Conservation (phyloP, 2,888 invertebrate genomes). For the Drosophila mimica region DNA sequence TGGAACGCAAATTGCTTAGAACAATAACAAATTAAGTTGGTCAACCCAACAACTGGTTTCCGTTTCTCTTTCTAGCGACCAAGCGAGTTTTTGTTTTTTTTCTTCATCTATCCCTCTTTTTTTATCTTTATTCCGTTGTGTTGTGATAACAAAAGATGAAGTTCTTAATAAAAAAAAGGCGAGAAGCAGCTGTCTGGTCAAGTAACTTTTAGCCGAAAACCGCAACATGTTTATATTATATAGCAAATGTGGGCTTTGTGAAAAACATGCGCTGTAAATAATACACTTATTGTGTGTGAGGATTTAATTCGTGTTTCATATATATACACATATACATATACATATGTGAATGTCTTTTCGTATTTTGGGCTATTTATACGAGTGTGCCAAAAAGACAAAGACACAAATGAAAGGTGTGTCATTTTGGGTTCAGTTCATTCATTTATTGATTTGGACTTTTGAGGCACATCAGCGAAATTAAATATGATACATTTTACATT, state of each 20-base stretch:
- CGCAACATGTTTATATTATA: slow-evolving; percentile 37
- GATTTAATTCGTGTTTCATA: slow-evolving; percentile 32
- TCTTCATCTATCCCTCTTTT: slow-evolving; percentile 6
- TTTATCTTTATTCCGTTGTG: slow-evolving; percentile 32
- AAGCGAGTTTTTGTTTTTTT: slow-evolving; percentile 28
- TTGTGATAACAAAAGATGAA: slow-evolving; percentile 58
- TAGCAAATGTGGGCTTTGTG: slow-evolving; percentile 15
- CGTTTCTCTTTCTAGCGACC: slow-evolving; percentile 59
- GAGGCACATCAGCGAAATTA: slow-evolving; percentile 64
- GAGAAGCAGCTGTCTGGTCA: slow-evolving; percentile 30
- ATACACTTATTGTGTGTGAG: slow-evolving; percentile 30
- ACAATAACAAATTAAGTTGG: slow-evolving; percentile 63
- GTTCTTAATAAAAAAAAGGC: slow-evolving; percentile 33
- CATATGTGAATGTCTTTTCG: slow-evolving; percentile 18
- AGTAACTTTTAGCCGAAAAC: slow-evolving; percentile 46
- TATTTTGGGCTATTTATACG: slow-evolving; percentile 38
- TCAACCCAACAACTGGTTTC: slow-evolving; percentile 57
- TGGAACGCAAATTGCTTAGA: slow-evolving; percentile 57
- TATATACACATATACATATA: background rate
- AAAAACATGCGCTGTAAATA: slow-evolving; percentile 41
- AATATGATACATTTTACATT: slow-evolving; percentile 56
- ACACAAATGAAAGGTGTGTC: slow-evolving; percentile 53
- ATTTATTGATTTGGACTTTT: slow-evolving; percentile 47
- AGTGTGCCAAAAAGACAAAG: slow-evolving; percentile 33
- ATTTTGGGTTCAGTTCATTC: slow-evolving; percentile 12